Base-by-base conservation (phyloP, 2,888 invertebrate genomes). In the Alloscopus bannaensis region DNA sequence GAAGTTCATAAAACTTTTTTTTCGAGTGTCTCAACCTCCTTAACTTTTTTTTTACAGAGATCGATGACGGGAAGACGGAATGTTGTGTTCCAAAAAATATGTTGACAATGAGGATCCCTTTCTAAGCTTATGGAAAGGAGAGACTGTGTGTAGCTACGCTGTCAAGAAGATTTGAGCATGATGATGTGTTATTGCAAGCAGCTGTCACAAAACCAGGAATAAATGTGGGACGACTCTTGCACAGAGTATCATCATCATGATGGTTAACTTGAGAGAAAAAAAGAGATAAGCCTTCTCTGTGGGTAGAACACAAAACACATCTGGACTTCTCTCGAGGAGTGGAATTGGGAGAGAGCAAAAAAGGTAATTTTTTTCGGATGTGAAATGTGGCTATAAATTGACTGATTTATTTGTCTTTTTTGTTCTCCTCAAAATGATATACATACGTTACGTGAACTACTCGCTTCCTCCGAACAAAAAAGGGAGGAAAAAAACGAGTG, bases 341-440 rank as follows among this genome's bases (percentile, higher is more conserved):
- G 24, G 13, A 62, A 66, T 20, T 13, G 68, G 52, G 66, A 13
- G 24, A 52, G 52, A 66, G 50, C 36, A 52, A 31, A 36, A 11
- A 31, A 52, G 52, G 31, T 52, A 66, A 52, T 57, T 69, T 69
- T 69, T 57, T 70, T 78, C 77, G 77, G 77, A 79, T 79, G 79
- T 79, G 78, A 78, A 78, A 78, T 78, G 79, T 79, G 79, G 79
- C 79, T 72, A 68, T 79, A 79, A 79, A 79, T 79, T 79, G 79
- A 79, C 79, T 79, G 79, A 79, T 79, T 79, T 79, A 79, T 79
- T 69, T 79, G 68, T 59, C 65, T 57, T 71, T 65, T 73, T 71
- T 78, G 55, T 79, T 79, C 72, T 72, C 79, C 72, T 72, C 72
- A 68, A 68, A 79, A 72, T 31, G 22, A 45, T 60, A 60, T 16